These are phyloP conservation scores for Ametastegia equiseti DNA, from an alignment of 2,888 invertebrate species.

Conservation along the genomic window DNA sequence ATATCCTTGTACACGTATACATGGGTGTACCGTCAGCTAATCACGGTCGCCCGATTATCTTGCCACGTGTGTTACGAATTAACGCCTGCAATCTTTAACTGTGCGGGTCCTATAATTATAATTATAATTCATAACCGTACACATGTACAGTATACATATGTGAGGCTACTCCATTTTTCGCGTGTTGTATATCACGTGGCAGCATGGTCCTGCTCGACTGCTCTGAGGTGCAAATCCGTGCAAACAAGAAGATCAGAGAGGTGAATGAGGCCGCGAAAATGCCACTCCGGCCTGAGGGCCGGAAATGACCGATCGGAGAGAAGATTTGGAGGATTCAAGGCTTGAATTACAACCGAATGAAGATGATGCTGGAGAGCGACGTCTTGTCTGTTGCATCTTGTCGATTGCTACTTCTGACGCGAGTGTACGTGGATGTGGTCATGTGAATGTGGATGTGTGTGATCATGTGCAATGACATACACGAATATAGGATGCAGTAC, in stretches of 20 bases:
- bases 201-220: neutral
- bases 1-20: neutral
- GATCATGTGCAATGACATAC: neutral
- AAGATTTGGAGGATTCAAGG: constrained; percentile 35
- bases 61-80: too few relatives aligned
- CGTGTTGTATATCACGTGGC: neutral
- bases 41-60: too few relatives aligned
- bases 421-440: neutral
- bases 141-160: neutral
- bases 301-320: constrained; percentile 31
- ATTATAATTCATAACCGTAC: neutral
- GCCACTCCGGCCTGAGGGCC: constrained; percentile 2
- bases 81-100: too few relatives aligned
- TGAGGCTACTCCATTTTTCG: neutral
- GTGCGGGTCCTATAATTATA: neutral
- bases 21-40: too few relatives aligned
- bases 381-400: constrained; percentile 5
- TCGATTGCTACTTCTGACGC: constrained; percentile 4
- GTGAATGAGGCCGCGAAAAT: constrained; percentile 29
- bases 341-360: constrained; percentile 16
- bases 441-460: neutral
- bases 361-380: neutral
- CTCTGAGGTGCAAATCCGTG: neutral
- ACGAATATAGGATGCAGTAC: constrained; percentile 29
- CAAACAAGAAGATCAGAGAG: neutral